These are phyloP conservation scores for Neodiprion lecontei DNA, from an alignment of 1,140 invertebrate genomes.

Conservation along the genomic window DNA sequence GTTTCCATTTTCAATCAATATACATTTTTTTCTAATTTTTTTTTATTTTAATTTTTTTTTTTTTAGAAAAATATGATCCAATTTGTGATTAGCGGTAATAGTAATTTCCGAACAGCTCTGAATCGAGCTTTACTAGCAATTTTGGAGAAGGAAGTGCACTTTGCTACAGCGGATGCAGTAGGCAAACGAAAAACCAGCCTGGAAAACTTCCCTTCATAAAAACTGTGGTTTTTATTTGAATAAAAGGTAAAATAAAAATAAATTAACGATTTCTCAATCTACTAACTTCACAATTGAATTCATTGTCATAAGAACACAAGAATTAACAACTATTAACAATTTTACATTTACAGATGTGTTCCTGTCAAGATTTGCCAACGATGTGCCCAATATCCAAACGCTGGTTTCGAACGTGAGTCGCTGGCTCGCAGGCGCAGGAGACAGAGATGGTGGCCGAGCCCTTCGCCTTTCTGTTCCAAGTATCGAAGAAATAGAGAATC, in stretches of 20 bases:
- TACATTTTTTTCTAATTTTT: conserved; percentile 5
- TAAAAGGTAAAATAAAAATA: conserved; percentile 15
- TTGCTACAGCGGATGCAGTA: conserved; percentile 15
- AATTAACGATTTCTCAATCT: conserved; percentile 12
- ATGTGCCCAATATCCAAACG: conserved; percentile 9
- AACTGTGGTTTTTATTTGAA: conserved; percentile 17
- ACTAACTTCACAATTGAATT: too few relatives aligned
- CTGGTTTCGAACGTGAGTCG: conserved; percentile 13
- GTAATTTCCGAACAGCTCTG: conserved; percentile 15
- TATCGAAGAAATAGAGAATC: conserved; percentile 3
- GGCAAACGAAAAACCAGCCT: conserved; percentile 13
- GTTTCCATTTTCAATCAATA: neutral
- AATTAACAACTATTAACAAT: neutral
- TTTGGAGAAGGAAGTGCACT: conserved; percentile 10
- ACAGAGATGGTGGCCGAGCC: conserved; percentile 17
- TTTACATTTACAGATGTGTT: conserved; percentile 14
- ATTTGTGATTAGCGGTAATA: conserved; percentile 1
- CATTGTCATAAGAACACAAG: neutral
- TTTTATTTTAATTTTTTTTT: neutral
- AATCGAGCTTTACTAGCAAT: conserved; percentile 5
- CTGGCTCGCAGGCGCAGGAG: conserved; percentile 12
- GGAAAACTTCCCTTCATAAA: conserved; percentile 14
- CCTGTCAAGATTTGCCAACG: conserved; percentile 9
- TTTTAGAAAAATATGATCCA: neutral
- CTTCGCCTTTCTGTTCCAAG: neutral